Conservation (phyloP, 2,888 invertebrate species). For the Machimus atricapillus region DNA sequence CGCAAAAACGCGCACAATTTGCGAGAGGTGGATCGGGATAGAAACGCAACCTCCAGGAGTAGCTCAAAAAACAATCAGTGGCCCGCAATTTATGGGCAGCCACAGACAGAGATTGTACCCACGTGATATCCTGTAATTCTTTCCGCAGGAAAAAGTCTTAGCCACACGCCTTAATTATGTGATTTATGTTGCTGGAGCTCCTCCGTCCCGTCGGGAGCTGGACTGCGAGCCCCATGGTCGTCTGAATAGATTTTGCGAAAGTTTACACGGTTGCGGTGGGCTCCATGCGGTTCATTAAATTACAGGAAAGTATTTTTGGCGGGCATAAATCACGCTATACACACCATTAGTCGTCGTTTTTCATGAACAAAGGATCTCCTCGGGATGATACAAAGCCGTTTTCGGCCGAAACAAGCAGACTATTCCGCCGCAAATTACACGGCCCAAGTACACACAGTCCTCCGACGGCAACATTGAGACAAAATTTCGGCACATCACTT, state of each 20-base stretch:
- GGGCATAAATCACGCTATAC: slow-evolving; percentile 34
- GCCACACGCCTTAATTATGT: slow-evolving; percentile 35
- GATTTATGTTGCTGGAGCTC: slow-evolving; percentile 11
- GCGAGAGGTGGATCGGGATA: background rate
- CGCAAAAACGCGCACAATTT: background rate
- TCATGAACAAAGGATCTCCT: slow-evolving; percentile 27
- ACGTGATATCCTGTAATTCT: slow-evolving; percentile 27
- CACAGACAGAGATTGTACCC: slow-evolving; percentile 19
- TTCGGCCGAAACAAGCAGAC: background rate
- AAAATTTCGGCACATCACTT: slow-evolving; percentile 21
- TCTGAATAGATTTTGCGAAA: slow-evolving; percentile 30
- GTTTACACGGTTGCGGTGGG: slow-evolving; percentile 22
- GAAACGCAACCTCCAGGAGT: slow-evolving; percentile 24
- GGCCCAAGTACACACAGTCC: background rate
- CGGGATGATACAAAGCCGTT: slow-evolving; percentile 4
- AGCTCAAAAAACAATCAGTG: slow-evolving; percentile 37
- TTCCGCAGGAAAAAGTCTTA: slow-evolving; percentile 24
- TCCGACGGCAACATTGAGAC: slow-evolving; percentile 9
- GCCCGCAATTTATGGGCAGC: slow-evolving; percentile 25
- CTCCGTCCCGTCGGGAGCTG: background rate
- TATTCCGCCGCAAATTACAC: slow-evolving; percentile 17
- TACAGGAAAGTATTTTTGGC: slow-evolving; percentile 26
- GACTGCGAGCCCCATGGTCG: background rate
- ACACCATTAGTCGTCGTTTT: slow-evolving; percentile 37
- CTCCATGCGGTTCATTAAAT: slow-evolving; percentile 38